phyloP scores from a whole-genome alignment of 2,797 vertebrate genomes.

The Semotilus atromaculatus region DNA sequence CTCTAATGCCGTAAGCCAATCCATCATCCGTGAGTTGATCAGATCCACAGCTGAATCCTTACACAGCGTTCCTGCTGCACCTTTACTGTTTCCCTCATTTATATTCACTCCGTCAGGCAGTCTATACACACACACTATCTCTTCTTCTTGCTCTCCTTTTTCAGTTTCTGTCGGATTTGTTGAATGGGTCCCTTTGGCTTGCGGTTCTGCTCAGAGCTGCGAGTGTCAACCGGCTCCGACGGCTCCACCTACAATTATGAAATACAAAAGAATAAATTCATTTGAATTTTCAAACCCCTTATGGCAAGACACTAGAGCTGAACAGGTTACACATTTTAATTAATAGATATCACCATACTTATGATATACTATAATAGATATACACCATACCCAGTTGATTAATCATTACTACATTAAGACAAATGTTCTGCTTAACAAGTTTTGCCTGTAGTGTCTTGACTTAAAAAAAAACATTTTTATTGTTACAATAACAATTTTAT shows the following conservation, averaged over 20 bases:
- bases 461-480: no score
- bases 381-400: neutral
- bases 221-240: slow-evolving; percentile 66
- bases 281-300: neutral
- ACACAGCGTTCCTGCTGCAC: neutral
- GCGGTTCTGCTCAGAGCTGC: slow-evolving; percentile 72
- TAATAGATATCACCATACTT: neutral
- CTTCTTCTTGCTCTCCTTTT: slow-evolving; percentile 86
- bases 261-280: neutral
- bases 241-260: slow-evolving; percentile 71
- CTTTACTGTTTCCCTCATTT: neutral
- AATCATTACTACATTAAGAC: neutral
- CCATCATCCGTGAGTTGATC: neutral
- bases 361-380: no score
- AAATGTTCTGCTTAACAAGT: neutral
- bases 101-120: neutral
- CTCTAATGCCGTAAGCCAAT: neutral
- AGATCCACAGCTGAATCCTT: neutral
- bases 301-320: neutral
- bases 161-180: slow-evolving; percentile 79
- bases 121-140: slow-evolving; percentile 63
- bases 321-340: neutral
- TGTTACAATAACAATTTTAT: no score
- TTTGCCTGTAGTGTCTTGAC: neutral
- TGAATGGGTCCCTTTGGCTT: slow-evolving; percentile 75